Conservation (phyloP, 2,888 invertebrate genomes). For the Drosophila merina region DNA sequence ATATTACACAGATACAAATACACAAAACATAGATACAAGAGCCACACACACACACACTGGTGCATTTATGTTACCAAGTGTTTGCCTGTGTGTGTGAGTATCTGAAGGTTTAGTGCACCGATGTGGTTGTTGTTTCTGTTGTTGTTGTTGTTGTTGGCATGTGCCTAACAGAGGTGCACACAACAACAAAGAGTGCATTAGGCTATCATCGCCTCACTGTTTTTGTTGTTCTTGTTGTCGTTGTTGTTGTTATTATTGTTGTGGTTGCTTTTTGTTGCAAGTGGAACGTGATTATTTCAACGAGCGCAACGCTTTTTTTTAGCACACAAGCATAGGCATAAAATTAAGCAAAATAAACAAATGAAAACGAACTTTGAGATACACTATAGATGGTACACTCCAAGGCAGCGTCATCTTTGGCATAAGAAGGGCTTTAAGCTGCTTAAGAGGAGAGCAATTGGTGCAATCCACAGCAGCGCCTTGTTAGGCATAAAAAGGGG, state of each 20-base stretch:
- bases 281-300: constrained; percentile 82
- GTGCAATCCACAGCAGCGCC: too few relatives aligned
- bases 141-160: constrained; percentile 31
- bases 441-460: too few relatives aligned
- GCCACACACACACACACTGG: neutral
- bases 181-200: constrained; percentile 40
- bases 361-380: constrained; percentile 3
- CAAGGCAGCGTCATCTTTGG: too few relatives aligned
- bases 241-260: constrained; percentile 9
- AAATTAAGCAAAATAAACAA: constrained; percentile 4
- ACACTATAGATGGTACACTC: neutral
- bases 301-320: constrained; percentile 59
- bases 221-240: constrained; percentile 6
- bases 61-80: constrained; percentile 4
- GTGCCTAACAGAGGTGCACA: constrained; percentile 29
- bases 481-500: too few relatives aligned
- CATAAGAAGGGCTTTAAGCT: too few relatives aligned
- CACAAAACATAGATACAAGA: constrained; percentile 26
- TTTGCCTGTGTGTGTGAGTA: constrained; percentile 32
- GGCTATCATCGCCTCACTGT: constrained; percentile 18
- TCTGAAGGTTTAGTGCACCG: constrained; percentile 65
- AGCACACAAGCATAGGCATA: constrained; percentile 24
- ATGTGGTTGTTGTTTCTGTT: constrained; percentile 20
- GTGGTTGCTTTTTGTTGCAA: constrained; percentile 74
- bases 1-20: constrained; percentile 34